Evolutionary conservation across 2,888 invertebrate species (phyloP), one percentile per base, ranked within the genome.

Genomic region (Drosophila formosana): DNA sequence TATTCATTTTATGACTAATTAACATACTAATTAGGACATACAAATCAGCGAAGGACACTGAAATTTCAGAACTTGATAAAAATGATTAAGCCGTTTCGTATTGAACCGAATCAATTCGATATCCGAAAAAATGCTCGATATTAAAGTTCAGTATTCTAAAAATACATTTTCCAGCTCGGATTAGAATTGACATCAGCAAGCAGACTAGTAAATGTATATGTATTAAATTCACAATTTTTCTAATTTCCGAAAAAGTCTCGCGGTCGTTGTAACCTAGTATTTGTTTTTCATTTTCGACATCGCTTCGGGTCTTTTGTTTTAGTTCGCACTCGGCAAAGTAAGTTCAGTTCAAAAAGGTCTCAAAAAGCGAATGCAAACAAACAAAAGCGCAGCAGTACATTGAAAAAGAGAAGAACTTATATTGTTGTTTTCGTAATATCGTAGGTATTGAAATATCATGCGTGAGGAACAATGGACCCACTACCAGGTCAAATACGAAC

Each of bases 371-470:
- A 76, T 76, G 75, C 64, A 80, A 71, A 82, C 85, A 84, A 88
- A 88, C 88, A 88, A 84, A 84, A 84, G 83, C 83, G 88, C 83
- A 84, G 88, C 83, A 72, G 82, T 60, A 45, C 57, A 55, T 53
- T 60, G 5, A 26, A 26, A 50, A 26, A 53, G 25, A 45, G 28
- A 39, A 41, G 32, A 18, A 11, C 25, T 47, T 11, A 13, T 46
- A 34, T 62, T 53, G 37, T 62, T 62, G 62, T 63, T 41, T 41
- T 56, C 23, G 45, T 39, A 32, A 37, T 64, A 26, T 66, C 66
- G 49, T 60, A 41, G 23, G 28, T 57, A 74, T 68, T 69, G 65
- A 62, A 75, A 70, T 75, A 49, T 58, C n/a, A 67, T 75, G 76
- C 64, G 76, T 76, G 37, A 47, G 61, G 60, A 73, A 73, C 78